These are phyloP conservation scores for Mus spicilegus DNA, from an alignment of 2,113 vertebrate species.

Conservation along the genomic window DNA sequence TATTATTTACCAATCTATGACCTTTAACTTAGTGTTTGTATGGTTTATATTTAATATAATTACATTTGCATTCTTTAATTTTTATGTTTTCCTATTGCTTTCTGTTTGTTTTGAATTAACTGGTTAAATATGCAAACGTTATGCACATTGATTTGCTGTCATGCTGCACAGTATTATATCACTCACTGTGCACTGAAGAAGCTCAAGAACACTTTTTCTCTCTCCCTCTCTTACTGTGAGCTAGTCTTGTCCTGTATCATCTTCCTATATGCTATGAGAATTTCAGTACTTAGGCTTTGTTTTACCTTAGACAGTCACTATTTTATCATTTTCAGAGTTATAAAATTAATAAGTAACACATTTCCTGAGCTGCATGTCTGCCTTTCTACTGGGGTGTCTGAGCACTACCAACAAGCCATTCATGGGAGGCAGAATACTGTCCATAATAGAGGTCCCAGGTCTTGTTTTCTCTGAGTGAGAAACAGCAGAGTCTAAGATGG, in stretches of 20 bases:
- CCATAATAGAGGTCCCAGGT: too few species aligned
- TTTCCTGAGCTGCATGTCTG: too few species aligned
- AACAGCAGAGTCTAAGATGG: too few species aligned
- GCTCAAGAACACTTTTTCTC: not conserved
- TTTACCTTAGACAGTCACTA: not conserved
- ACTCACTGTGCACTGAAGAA: not conserved
- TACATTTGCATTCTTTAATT: not conserved
- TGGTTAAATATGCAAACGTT: not conserved
- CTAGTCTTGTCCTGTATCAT: not conserved
- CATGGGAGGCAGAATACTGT: too few species aligned
- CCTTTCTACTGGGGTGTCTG: too few species aligned
- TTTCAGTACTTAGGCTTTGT: not conserved
- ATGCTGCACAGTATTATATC: not conserved
- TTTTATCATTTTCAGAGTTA: not conserved
- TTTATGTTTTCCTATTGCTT: not conserved
- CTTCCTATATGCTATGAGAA: not conserved
- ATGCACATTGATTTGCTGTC: not conserved
- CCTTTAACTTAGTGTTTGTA: slow-evolving; percentile 19
- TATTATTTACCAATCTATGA: not conserved
- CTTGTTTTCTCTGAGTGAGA: too few species aligned
- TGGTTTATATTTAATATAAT: not conserved
- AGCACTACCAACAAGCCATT: too few species aligned
- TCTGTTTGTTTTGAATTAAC: not conserved
- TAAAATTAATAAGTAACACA: not conserved
- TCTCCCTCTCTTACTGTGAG: not conserved